Evolutionary conservation across 2,888 invertebrate genomes (phyloP).

Genomic region (Melolontha melolontha): DNA sequence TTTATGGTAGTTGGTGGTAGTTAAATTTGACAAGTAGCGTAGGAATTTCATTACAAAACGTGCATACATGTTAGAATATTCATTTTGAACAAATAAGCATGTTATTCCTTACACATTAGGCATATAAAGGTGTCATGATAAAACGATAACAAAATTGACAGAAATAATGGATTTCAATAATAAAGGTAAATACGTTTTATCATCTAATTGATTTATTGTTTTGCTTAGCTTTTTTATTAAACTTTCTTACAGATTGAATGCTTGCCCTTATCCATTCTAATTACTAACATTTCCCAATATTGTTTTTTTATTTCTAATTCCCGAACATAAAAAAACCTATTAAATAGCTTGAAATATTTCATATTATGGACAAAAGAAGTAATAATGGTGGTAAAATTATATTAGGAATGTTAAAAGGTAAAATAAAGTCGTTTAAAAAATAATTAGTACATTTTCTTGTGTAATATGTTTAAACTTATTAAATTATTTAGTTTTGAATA

Average conservation of each 20-base stretch:
- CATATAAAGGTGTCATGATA: conserved; percentile 16
- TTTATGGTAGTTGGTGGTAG: conserved; percentile 7
- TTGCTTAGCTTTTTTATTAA: conserved; percentile 20
- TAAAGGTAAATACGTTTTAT: conserved; percentile 21
- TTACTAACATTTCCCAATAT: conserved; percentile 13
- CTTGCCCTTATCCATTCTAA: conserved; percentile 26
- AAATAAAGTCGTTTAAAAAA: conserved; percentile 35
- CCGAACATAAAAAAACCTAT: conserved; percentile 2
- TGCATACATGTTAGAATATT: conserved; percentile 4
- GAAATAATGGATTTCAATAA: conserved; percentile 27
- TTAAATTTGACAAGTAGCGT: conserved; percentile 34
- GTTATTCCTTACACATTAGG: conserved; percentile 2
- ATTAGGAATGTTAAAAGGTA: conserved; percentile 65
- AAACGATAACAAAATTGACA: conserved; percentile 17
- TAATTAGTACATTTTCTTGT: too few species aligned
- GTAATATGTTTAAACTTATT: too few species aligned
- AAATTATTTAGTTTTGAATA: too few species aligned
- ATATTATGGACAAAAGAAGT: conserved; percentile 53
- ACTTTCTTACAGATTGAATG: conserved; percentile 41
- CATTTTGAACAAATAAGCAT: conserved; percentile 5
- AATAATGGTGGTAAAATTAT: conserved; percentile 61
- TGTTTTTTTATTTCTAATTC: conserved; percentile 20
- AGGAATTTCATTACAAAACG: conserved; percentile 7
- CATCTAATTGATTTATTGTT: conserved; percentile 4
- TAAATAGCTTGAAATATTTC: conserved; percentile 24